Conservation (phyloP, 2,888 invertebrate species). For the Alcis repandata region DNA sequence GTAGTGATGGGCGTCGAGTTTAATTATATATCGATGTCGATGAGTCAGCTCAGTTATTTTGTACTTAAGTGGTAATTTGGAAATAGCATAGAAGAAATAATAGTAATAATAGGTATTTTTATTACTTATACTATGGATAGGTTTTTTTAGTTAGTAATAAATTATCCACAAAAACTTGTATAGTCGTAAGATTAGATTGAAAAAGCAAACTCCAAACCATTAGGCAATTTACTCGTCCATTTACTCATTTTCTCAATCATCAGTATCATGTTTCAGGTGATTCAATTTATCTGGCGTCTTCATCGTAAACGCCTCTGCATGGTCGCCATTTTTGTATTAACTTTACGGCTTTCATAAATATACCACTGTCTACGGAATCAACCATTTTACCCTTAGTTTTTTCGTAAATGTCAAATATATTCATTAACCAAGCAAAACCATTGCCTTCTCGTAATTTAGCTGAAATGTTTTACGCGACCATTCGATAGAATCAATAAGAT, state of each 20-base stretch:
- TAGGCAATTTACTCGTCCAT: conserved; percentile 39
- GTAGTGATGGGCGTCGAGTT: conserved; percentile 50
- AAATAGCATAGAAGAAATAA: too few relatives aligned
- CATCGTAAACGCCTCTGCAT: conserved; percentile 39
- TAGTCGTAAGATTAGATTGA: not conserved
- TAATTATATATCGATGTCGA: conserved; percentile 54
- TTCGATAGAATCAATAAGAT: not conserved
- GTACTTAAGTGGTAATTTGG: too few relatives aligned
- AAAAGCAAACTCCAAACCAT: conserved; percentile 16
- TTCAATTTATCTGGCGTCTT: conserved; percentile 50
- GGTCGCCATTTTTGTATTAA: conserved; percentile 31
- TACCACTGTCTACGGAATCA: not conserved
- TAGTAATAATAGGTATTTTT: too few relatives aligned
- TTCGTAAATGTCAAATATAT: conserved; percentile 1
- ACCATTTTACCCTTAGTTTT: conserved; percentile 9
- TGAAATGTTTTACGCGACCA: not conserved
- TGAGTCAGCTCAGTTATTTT: conserved; percentile 1
- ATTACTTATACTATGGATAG: too few relatives aligned
- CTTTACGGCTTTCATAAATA: conserved; percentile 22
- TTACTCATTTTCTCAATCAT: conserved; percentile 46
- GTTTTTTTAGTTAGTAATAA: too few relatives aligned
- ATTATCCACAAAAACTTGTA: not conserved
- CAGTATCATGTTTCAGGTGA: conserved; percentile 55
- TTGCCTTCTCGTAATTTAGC: too few relatives aligned
- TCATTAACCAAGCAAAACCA: not conserved